Evolutionary conservation across 2,888 invertebrate genomes (phyloP).

Genomic region (Heterodera filipjevi): DNA sequence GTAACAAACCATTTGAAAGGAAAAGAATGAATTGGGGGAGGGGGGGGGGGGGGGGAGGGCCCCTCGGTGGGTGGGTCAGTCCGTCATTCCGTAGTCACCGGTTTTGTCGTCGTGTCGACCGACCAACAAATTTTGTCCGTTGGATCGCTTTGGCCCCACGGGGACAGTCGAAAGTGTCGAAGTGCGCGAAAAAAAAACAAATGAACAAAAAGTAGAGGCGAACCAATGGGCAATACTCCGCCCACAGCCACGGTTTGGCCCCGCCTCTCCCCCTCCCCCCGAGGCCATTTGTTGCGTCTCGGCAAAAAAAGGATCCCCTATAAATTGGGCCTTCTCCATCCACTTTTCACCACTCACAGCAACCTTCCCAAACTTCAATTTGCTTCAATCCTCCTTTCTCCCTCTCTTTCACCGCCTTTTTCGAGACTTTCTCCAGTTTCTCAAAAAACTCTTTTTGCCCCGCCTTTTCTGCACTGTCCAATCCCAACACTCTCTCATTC

Average conservation of each 20-base stretch:
- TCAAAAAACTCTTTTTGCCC: no score
- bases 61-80: background rate
- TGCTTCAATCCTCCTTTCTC: no score
- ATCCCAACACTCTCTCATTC: background rate
- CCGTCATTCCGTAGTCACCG: background rate
- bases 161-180: conserved; percentile 1
- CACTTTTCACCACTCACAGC: background rate
- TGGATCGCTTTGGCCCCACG: background rate
- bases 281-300: conserved; percentile 10
- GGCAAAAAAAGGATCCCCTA: background rate
- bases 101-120: background rate
- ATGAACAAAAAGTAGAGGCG: background rate
- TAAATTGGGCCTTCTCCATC: background rate
- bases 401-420: background rate
- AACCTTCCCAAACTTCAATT: background rate
- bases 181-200: background rate
- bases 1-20: background rate
- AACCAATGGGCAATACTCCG: background rate
- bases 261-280: background rate
- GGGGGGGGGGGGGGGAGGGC: no score
- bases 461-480: background rate
- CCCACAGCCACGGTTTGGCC: background rate
- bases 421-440: background rate
- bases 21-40: background rate
- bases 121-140: background rate